Conservation (phyloP, 1,140 invertebrate species). For the Tenebrio molitor region DNA sequence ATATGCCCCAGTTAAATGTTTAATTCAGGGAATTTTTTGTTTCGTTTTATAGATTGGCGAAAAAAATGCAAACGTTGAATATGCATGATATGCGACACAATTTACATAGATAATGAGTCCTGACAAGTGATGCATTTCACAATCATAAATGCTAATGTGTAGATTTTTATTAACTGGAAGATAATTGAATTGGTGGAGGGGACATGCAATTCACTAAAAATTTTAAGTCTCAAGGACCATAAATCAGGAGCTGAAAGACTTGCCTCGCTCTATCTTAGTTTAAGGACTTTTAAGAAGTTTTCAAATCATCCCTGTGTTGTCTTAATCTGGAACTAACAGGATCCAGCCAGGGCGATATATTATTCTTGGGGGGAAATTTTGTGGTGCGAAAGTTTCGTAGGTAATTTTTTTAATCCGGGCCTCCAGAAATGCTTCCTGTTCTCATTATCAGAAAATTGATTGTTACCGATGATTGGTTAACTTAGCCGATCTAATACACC, state of each 20-base stretch:
- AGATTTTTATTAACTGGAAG: no score
- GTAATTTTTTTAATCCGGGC: no score
- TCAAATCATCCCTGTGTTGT: background rate
- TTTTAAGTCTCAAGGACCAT: background rate
- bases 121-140: conserved; percentile 12
- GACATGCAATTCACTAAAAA: background rate
- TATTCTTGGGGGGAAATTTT: background rate
- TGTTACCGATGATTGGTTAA: background rate
- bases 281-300: background rate
- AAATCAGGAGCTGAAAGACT: conserved; percentile 14
- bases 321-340: background rate
- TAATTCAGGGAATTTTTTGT: conserved; percentile 18
- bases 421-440: background rate
- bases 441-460: background rate
- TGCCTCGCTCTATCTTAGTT: conserved; percentile 2
- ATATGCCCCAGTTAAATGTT: background rate
- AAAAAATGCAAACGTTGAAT: background rate
- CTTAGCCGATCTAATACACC: background rate
- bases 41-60: no score
- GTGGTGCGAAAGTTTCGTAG: no score
- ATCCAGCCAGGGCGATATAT: background rate
- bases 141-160: background rate
- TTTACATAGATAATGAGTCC: conserved; percentile 7
- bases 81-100: conserved; percentile 13
- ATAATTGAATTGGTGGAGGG: no score